Percentiles rank a stretch among this genome's conserved stretches.
Conservation (phyloP, 2,113 vertebrate species). For the Apistogramma diplotaenia region DNA sequence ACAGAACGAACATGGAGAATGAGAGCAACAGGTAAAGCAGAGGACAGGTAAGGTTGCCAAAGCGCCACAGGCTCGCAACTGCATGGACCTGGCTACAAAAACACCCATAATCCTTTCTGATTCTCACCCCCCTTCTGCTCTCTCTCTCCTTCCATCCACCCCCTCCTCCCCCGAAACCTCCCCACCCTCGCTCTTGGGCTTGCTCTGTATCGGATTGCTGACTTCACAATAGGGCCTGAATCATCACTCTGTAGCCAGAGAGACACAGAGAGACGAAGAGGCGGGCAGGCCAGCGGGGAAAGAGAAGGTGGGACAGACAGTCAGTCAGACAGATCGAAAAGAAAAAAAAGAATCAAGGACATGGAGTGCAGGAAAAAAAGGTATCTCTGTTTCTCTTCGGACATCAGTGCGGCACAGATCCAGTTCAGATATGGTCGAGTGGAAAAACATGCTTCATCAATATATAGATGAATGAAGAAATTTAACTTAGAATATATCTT, state of each 20-base stretch:
- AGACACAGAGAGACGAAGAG: conserved; percentile 52
- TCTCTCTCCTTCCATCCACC: neutral
- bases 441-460: neutral
- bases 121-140: conserved; percentile 6
- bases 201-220: conserved; percentile 68
- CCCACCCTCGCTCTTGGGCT: conserved; percentile 27
- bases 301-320: conserved; percentile 28
- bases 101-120: conserved; percentile 57
- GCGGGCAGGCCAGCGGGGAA: conserved; percentile 18
- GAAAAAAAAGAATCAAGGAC: neutral
- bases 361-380: neutral
- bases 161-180: neutral
- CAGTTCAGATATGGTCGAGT: neutral
- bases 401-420: neutral
- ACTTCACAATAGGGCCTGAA: conserved; percentile 71
- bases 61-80: conserved; percentile 51
- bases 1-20: conserved; percentile 7
- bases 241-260: conserved; percentile 61
- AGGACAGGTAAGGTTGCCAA: conserved; percentile 60
- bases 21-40: conserved; percentile 57
- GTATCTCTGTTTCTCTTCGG: neutral
- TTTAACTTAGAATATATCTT: neutral
- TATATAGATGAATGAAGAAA: neutral
- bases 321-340: neutral
- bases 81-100: conserved; percentile 44